Evolutionary conservation across 1,140 invertebrate genomes (phyloP).

Genomic region (Wiebesia pumilae): DNA sequence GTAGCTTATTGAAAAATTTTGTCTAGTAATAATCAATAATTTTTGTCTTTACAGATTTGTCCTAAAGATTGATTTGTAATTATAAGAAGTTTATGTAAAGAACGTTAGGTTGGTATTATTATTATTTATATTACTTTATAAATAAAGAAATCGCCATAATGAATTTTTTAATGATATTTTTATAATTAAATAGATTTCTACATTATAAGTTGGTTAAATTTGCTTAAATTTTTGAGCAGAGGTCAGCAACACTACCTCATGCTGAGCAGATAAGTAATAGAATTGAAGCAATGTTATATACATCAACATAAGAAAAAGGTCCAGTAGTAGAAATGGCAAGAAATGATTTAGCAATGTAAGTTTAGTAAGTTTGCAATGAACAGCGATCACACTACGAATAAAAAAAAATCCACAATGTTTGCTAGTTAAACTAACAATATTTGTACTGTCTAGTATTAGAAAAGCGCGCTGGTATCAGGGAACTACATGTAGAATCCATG

Average conservation of each 20-base stretch:
- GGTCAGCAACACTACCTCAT: slow-evolving; percentile 43
- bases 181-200: slow-evolving; percentile 62
- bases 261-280: slow-evolving; percentile 42
- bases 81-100: slow-evolving; percentile 68
- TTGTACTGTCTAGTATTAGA: slow-evolving; percentile 68
- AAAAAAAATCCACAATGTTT: slow-evolving; percentile 66
- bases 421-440: slow-evolving; percentile 70
- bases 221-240: slow-evolving; percentile 59
- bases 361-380: slow-evolving; percentile 67
- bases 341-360: slow-evolving; percentile 66
- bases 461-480: slow-evolving; percentile 71
- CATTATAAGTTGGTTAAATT: slow-evolving; percentile 61
- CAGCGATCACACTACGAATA: slow-evolving; percentile 59
- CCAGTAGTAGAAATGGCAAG: slow-evolving; percentile 51
- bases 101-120: slow-evolving; percentile 71
- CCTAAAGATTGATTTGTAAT: slow-evolving; percentile 66
- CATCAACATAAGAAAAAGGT: slow-evolving; percentile 48
- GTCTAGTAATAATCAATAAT: not conserved
- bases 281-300: slow-evolving; percentile 52
- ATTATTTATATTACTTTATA: slow-evolving; percentile 34
- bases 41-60: slow-evolving; percentile 47
- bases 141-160: not conserved
- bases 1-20: not conserved
- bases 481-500: slow-evolving; percentile 59
- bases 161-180: slow-evolving; percentile 34